These are phyloP conservation scores for Montipora capitata DNA, from an alignment of 92 coral and sea anemone species.

Conservation along the genomic window DNA sequence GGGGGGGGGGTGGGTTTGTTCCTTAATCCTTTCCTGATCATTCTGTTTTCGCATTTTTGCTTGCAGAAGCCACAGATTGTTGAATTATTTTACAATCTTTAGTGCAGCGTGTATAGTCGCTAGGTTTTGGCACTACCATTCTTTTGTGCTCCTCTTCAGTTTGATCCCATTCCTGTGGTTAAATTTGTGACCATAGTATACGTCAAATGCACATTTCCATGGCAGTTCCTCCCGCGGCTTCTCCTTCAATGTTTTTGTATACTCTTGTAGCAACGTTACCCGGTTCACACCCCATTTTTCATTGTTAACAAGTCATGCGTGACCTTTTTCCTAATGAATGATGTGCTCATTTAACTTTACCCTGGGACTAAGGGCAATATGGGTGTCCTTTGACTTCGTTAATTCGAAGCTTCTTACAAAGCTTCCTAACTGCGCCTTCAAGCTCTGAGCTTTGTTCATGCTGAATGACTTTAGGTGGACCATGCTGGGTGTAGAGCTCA, in stretches of 20 bases:
- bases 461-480: slow-evolving; percentile 58
- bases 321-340: slow-evolving; percentile 31
- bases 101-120: slow-evolving; percentile 17
- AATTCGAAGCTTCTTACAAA: slow-evolving; percentile 38
- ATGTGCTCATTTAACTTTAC: slow-evolving; percentile 56
- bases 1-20: slow-evolving; percentile 6
- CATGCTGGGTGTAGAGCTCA: slow-evolving; percentile 57
- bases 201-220: slow-evolving; percentile 64
- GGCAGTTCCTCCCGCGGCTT: slow-evolving; percentile 53
- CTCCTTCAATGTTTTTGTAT: slow-evolving; percentile 48
- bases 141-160: slow-evolving; percentile 19
- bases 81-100: background rate
- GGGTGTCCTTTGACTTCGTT: slow-evolving; percentile 54
- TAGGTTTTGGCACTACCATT: slow-evolving; percentile 8
- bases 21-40: slow-evolving; percentile 18
- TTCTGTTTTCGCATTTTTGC: slow-evolving; percentile 43
- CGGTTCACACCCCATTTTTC: background rate
- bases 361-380: slow-evolving; percentile 52
- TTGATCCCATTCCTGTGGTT: slow-evolving; percentile 43
- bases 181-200: slow-evolving; percentile 51
- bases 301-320: background rate
- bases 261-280: slow-evolving; percentile 37
- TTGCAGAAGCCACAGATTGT: slow-evolving; percentile 4
- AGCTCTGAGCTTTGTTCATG: slow-evolving; percentile 58
- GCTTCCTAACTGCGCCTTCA: too few relatives aligned